Conservation (phyloP, 2,113 vertebrate species). For the Psittacula cyanocephala region DNA sequence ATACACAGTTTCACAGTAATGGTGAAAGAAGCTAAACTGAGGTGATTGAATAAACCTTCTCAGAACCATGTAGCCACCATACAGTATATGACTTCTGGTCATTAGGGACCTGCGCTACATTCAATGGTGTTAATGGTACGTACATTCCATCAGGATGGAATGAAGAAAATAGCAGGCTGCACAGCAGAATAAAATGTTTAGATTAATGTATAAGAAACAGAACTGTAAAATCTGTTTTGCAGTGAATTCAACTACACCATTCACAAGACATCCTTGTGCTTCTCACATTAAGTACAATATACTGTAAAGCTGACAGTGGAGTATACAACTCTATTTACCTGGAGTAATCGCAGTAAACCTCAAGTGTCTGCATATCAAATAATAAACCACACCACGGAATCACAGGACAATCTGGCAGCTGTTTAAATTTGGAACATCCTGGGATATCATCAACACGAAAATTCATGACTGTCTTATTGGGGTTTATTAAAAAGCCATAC, state of each 20-base stretch:
- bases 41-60: background rate
- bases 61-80: background rate
- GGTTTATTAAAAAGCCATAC: constrained; percentile 87
- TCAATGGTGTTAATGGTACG: background rate
- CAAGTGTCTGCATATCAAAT: constrained; percentile 82
- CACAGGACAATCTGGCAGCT: constrained; percentile 75
- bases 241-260: background rate
- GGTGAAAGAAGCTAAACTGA: background rate
- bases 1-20: background rate
- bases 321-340: constrained; percentile 70
- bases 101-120: background rate
- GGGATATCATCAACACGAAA: constrained; percentile 72
- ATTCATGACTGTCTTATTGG: constrained; percentile 87
- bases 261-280: background rate
- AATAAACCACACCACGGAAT: constrained; percentile 93
- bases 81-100: background rate
- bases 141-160: background rate
- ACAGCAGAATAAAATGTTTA: background rate
- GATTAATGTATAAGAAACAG: background rate
- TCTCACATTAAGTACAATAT: background rate
- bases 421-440: constrained; percentile 26
- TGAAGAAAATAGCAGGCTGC: background rate
- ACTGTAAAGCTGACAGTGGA: background rate
- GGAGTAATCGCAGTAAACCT: constrained; percentile 87
- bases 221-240: background rate